phyloP scores from a whole-genome alignment of 1,140 invertebrate genomes.

The Neuroterus valhalla region DNA sequence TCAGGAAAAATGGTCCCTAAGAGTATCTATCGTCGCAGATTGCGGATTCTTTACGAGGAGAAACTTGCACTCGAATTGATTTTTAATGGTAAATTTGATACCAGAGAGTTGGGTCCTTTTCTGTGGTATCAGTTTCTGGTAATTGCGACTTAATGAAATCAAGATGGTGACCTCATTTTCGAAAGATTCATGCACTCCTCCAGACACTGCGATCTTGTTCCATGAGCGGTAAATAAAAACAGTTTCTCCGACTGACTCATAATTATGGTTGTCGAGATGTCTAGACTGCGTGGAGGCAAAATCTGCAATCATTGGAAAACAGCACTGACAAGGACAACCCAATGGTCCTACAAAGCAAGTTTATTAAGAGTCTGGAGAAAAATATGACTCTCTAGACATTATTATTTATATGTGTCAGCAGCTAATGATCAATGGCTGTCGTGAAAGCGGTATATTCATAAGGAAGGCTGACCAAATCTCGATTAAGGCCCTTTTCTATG shows the following conservation, averaged over 20 bases:
- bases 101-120: conserved; percentile 4
- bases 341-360: conserved; percentile 45
- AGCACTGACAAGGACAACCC: conserved; percentile 40
- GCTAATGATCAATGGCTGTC: conserved; percentile 25
- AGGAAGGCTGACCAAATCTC: not conserved
- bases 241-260: conserved; percentile 10
- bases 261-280: conserved; percentile 19
- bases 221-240: not conserved
- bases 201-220: conserved; percentile 8
- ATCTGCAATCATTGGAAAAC: conserved; percentile 39
- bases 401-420: conserved; percentile 44
- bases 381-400: conserved; percentile 35
- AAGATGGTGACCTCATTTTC: conserved; percentile 19
- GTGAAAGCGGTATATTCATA: conserved; percentile 29
- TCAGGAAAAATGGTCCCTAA: not conserved
- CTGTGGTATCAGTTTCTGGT: conserved; percentile 29
- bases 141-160: conserved; percentile 28
- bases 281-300: conserved; percentile 18
- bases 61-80: conserved; percentile 7
- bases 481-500: too few relatives aligned
- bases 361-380: conserved; percentile 36
- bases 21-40: not conserved
- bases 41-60: conserved; percentile 6
- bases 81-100: conserved; percentile 19
- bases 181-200: not conserved